phyloP scores from a whole-genome alignment of 2,797 vertebrate genomes.

The Phoeniculus purpureus region DNA sequence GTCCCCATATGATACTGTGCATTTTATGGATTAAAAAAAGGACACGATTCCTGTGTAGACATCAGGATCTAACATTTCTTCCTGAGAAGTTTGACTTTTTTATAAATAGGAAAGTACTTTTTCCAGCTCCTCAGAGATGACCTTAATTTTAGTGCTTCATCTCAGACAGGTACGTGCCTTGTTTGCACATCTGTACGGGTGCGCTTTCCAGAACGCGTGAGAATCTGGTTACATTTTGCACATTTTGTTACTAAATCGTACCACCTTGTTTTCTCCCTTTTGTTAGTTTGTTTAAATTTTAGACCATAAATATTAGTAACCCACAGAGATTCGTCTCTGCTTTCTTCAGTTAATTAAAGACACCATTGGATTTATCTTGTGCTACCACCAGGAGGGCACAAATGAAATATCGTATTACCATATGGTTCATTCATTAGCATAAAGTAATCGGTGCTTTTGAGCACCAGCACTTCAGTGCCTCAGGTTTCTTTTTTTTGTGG shows the following conservation, averaged over 20 bases:
- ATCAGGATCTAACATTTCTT: constrained; percentile 16
- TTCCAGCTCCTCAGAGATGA: not conserved
- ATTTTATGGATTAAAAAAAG: constrained; percentile 30
- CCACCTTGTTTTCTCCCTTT: constrained; percentile 59
- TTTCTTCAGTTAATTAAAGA: constrained; percentile 83
- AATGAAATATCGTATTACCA: constrained; percentile 78
- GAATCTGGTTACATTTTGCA: constrained; percentile 75
- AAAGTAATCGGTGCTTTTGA: constrained; percentile 72
- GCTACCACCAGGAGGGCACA: constrained; percentile 80
- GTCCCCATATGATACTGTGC: not conserved
- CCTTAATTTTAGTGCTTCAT: not conserved
- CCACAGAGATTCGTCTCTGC: constrained; percentile 75
- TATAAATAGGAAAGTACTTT: constrained; percentile 5
- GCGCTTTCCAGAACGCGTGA: constrained; percentile 61
- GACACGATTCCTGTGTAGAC: not conserved
- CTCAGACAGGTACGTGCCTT: not conserved
- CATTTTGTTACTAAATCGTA: constrained; percentile 65
- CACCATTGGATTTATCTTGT: constrained; percentile 77
- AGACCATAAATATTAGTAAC: constrained; percentile 81
- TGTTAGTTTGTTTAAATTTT: constrained; percentile 74
- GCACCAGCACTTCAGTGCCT: constrained; percentile 48
- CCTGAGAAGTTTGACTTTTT: not conserved
- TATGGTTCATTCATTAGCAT: constrained; percentile 78
- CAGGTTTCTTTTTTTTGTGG: constrained; percentile 19
- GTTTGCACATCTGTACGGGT: constrained; percentile 2